Evolutionary conservation across 2,797 vertebrate species (phyloP).

Genomic region (Lacerta viridis): DNA sequence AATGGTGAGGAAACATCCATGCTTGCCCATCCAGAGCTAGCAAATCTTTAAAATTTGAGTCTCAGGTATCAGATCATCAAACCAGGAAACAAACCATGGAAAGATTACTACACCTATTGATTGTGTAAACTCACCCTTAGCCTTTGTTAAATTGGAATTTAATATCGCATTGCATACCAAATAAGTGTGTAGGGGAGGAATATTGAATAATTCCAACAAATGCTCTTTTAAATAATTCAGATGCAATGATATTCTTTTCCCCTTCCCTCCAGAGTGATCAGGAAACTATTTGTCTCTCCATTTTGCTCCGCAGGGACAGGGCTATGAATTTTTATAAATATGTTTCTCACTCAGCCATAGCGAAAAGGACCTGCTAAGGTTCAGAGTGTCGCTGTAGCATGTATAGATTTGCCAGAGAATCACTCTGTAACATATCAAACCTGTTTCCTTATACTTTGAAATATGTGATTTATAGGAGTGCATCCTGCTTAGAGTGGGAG

Average conservation of each 20-base stretch:
- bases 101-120: slow-evolving; percentile 6
- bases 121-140: background rate
- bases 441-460: slow-evolving; percentile 23
- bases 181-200: slow-evolving; percentile 10
- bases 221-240: slow-evolving; percentile 45
- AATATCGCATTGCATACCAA: slow-evolving; percentile 16
- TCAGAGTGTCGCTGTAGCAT: background rate
- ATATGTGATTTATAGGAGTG: slow-evolving; percentile 50
- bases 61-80: background rate
- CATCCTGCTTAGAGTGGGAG: slow-evolving; percentile 39
- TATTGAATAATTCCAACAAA: slow-evolving; percentile 39
- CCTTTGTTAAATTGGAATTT: slow-evolving; percentile 14
- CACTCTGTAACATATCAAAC: slow-evolving; percentile 51
- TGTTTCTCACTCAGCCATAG: slow-evolving; percentile 50
- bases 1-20: too few relatives aligned
- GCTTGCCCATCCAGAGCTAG: background rate
- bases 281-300: slow-evolving; percentile 46
- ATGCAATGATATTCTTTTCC: slow-evolving; percentile 35
- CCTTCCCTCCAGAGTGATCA: slow-evolving; percentile 32
- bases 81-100: background rate
- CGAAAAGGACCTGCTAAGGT: slow-evolving; percentile 43
- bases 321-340: slow-evolving; percentile 33
- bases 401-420: slow-evolving; percentile 46
- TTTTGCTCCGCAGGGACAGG: slow-evolving; percentile 40
- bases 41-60: background rate